These are phyloP conservation scores for Campoplex capitator DNA, from an alignment of 2,888 invertebrate species.

Conservation along the genomic window DNA sequence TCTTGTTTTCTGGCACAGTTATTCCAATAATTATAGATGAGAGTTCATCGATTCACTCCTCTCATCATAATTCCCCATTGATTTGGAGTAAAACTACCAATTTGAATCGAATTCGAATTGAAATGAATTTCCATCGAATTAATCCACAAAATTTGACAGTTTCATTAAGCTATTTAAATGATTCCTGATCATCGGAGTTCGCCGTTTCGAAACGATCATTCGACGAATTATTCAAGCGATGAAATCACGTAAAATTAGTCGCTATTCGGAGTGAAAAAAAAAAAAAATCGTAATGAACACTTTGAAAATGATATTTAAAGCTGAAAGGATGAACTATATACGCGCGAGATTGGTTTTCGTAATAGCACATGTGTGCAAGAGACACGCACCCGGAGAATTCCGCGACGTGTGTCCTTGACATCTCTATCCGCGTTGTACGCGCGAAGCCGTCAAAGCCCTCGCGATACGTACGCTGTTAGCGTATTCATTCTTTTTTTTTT, in stretches of 20 bases:
- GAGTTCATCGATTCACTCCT: neutral
- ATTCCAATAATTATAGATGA: too few species aligned
- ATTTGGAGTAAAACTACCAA: too few species aligned
- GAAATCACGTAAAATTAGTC: too few species aligned
- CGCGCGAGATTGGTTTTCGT: neutral
- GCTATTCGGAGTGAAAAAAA: neutral
- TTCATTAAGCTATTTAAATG: too few species aligned
- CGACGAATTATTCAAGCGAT: too few species aligned
- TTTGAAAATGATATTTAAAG: neutral
- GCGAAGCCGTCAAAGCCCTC: constrained; percentile 27
- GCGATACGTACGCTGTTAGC: constrained; percentile 3
- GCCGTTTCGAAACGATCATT: too few species aligned
- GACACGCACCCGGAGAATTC: constrained; percentile 26
- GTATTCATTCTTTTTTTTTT: neutral
- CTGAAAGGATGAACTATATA: neutral
- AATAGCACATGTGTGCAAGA: constrained; percentile 21
- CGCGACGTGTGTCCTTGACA: constrained; percentile 48
- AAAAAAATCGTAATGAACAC: neutral
- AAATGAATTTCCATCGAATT: too few species aligned
- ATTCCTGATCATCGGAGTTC: too few species aligned
- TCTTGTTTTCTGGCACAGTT: too few species aligned
- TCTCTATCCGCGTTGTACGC: constrained; percentile 39
- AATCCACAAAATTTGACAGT: too few species aligned
- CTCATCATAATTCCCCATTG: too few species aligned
- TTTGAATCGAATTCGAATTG: too few species aligned